A percentile compares a stretch with the other conserved stretches of the same genome.
These are phyloP conservation scores for Chirona hameri DNA, from an alignment of 2,888 invertebrate species.

Conservation along the genomic window DNA sequence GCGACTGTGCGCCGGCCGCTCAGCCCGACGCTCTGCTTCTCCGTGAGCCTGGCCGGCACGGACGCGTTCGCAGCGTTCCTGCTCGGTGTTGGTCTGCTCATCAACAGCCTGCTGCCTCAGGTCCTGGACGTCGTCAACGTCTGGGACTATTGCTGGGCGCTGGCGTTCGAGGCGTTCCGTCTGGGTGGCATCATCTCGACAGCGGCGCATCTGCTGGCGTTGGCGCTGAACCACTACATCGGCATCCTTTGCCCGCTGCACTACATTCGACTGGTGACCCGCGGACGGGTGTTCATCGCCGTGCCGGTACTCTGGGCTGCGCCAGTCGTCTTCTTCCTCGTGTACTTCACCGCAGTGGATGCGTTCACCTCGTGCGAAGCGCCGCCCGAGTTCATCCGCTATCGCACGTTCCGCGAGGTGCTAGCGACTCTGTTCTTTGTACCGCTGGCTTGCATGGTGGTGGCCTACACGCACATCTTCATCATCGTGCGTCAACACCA, in stretches of 20 bases:
- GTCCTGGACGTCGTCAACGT: slow-evolving; percentile 44
- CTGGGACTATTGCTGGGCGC: slow-evolving; percentile 43
- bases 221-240: slow-evolving; percentile 64
- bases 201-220: slow-evolving; percentile 59
- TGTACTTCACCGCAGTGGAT: not conserved
- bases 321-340: slow-evolving; percentile 46
- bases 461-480: slow-evolving; percentile 60
- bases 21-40: slow-evolving; percentile 58
- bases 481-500: slow-evolving; percentile 56
- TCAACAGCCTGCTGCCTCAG: slow-evolving; percentile 48
- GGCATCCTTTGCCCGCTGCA: slow-evolving; percentile 61
- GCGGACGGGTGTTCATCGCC: slow-evolving; percentile 52
- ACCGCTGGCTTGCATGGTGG: slow-evolving; percentile 57
- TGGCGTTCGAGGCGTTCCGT: slow-evolving; percentile 50
- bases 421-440: slow-evolving; percentile 56
- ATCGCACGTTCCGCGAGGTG: slow-evolving; percentile 51
- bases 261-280: slow-evolving; percentile 59
- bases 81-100: slow-evolving; percentile 54
- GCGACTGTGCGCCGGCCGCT: slow-evolving; percentile 55
- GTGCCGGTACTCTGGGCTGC: slow-evolving; percentile 57
- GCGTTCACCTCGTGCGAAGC: not conserved
- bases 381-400: slow-evolving; percentile 44
- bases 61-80: slow-evolving; percentile 56
- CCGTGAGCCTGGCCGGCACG: slow-evolving; percentile 57
- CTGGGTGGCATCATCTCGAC: slow-evolving; percentile 60